Evolutionary conservation across 2,888 invertebrate species (phyloP).

Genomic region (Nephrocerus scutellatus): DNA sequence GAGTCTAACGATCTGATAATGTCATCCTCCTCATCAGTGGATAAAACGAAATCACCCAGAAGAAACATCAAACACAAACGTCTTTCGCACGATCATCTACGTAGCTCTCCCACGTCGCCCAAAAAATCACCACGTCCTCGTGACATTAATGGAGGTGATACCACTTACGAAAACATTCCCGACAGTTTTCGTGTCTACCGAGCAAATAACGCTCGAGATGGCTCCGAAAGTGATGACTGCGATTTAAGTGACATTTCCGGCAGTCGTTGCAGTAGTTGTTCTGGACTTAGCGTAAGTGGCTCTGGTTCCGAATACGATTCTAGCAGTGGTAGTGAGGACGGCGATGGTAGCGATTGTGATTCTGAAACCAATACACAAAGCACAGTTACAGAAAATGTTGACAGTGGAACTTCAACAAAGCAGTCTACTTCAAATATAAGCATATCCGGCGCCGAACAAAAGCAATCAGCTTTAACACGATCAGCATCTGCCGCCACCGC

Average conservation of each 20-base stretch:
- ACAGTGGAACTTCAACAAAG: too few relatives aligned
- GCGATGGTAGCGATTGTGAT: slow-evolving; percentile 33
- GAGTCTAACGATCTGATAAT: slow-evolving; percentile 23
- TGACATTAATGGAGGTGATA: slow-evolving; percentile 19
- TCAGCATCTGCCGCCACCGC: slow-evolving; percentile 3
- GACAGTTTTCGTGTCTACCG: slow-evolving; percentile 54
- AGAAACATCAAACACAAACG: slow-evolving; percentile 40
- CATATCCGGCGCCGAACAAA: too few relatives aligned
- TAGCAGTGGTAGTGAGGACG: slow-evolving; percentile 45
- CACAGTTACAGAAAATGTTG: too few relatives aligned
- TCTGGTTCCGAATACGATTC: slow-evolving; percentile 43
- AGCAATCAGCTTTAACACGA: slow-evolving; percentile 12
- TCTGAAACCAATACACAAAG: slow-evolving; percentile 20
- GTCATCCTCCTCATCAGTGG: slow-evolving; percentile 25
- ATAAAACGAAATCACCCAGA: slow-evolving; percentile 41
- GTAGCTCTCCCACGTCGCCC: slow-evolving; percentile 40
- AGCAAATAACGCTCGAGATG: slow-evolving; percentile 45
- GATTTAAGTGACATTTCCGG: slow-evolving; percentile 39
- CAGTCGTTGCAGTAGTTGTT: slow-evolving; percentile 47
- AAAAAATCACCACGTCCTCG: slow-evolving; percentile 39
- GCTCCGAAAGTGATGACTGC: slow-evolving; percentile 45
- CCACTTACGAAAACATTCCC: slow-evolving; percentile 41
- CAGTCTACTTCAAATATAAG: too few relatives aligned
- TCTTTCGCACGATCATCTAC: slow-evolving; percentile 32
- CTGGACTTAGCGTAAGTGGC: slow-evolving; percentile 43